phyloP scores from a whole-genome alignment of 2,113 vertebrate genomes.

The Leptocoma aspasia region DNA sequence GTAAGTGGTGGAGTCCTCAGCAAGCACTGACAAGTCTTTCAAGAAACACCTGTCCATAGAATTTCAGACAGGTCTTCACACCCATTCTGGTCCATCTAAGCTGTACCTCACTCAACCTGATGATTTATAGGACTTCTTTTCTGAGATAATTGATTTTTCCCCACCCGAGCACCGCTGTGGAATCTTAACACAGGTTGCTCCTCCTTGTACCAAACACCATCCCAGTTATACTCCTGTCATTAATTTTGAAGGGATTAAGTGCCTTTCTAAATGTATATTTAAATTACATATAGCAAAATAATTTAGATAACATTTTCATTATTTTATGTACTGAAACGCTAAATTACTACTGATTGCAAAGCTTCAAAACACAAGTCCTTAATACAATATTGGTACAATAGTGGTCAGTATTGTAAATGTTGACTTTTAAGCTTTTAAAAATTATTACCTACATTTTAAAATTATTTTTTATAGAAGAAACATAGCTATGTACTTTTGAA shows the following conservation, averaged over 20 bases:
- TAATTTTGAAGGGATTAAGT: background rate
- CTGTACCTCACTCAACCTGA: background rate
- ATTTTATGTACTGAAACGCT: background rate
- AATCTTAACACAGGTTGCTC: background rate
- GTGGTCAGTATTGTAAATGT: background rate
- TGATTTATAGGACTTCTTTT: background rate
- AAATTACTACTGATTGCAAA: background rate
- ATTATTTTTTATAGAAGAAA: background rate
- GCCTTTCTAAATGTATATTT: background rate
- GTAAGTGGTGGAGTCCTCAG: background rate
- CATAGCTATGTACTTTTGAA: background rate
- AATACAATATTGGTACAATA: background rate
- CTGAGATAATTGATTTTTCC: background rate
- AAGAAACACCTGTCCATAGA: background rate
- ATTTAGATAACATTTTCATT: background rate
- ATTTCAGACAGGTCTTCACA: background rate
- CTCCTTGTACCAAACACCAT: background rate
- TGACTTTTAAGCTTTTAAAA: background rate
- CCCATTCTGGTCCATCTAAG: background rate
- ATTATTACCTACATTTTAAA: background rate
- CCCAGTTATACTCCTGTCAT: background rate
- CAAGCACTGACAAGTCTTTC: background rate
- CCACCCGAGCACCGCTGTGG: rapidly evolving
- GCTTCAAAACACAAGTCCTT: background rate
- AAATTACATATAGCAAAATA: background rate